Evolutionary conservation across 2,888 invertebrate species (phyloP), one percentile per base, ranked within the genome.

Genomic region (Octodonta nipae): DNA sequence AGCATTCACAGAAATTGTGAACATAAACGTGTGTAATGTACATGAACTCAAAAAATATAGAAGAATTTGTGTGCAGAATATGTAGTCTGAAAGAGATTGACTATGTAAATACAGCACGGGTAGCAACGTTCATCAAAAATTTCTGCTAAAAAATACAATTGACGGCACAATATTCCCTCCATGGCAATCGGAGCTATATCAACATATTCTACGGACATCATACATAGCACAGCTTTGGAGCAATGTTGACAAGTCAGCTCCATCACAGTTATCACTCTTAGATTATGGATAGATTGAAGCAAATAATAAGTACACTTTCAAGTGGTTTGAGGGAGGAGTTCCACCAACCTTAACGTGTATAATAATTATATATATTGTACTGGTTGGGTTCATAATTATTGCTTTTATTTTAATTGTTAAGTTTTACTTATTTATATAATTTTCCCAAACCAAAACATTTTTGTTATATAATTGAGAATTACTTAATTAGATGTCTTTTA

Each of bases 151-250:
- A 17, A 17, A 17, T 17, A 17, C 17, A 17, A 17, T 17, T 17
- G n/a, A n/a, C n/a, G 17, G 17, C 17, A 8, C 17, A 17, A 17
- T 17, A 17, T 17, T 17, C 17, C 17, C 5, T 17, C 17, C 8
- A 17, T 17, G 17, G 5, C 17, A 17, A 17, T 17, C 17, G 17
- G 17, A 17, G 17, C 17, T 17, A 17, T 8, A 17, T 17, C 17
- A 17, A 17, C 17, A n/a, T 17, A 17, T 17, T 17, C 17, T 17
- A 17, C 17, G 17, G 17, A 17, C 17, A 17, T 17, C 17, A 17
- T 17, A 17, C 17, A 17, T 17, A 17, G 17, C 17, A 17, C 17
- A 17, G 5, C 5, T 17, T 17, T 17, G 5, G 17, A 17, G 17
- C 17, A 17, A 17, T 6, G 17, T 8, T 17, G 5, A 17, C 6